Conservation (phyloP, 2,888 invertebrate species). For the Dusona sp. region DNA sequence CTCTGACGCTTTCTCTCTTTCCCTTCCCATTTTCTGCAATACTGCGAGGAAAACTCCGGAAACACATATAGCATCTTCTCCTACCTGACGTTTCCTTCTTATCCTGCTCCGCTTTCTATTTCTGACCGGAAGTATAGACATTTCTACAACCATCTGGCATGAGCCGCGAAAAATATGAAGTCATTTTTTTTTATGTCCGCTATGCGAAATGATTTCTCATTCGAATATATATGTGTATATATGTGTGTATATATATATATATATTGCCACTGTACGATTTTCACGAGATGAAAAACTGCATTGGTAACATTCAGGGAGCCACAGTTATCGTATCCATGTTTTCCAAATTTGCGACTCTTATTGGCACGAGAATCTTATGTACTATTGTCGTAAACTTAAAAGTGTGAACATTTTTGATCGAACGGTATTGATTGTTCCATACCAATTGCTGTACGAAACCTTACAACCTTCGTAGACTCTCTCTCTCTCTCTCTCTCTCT, state of each 20-base stretch:
- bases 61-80: conserved; percentile 50
- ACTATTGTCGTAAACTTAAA: neutral
- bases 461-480: too few species aligned
- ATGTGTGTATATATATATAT: too few species aligned
- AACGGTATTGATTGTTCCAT: neutral
- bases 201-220: conserved; percentile 44
- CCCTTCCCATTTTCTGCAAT: conserved; percentile 58
- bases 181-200: conserved; percentile 39
- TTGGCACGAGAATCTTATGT: conserved; percentile 1
- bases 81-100: conserved; percentile 14
- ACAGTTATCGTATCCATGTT: conserved; percentile 15
- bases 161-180: conserved; percentile 55
- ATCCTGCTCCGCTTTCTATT: neutral
- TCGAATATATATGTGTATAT: neutral
- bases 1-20: conserved; percentile 6
- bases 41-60: conserved; percentile 63
- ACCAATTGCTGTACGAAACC: too few species aligned
- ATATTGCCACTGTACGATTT: conserved; percentile 12
- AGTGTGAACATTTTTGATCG: neutral
- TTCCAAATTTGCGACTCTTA: conserved; percentile 38
- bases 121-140: conserved; percentile 50
- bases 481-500: too few species aligned
- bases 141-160: conserved; percentile 35
- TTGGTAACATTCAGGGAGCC: neutral
- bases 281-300: conserved; percentile 41